Percentiles rank a stretch among this genome's conserved stretches.
These are phyloP conservation scores for Agrochola lota DNA, from an alignment of 2,888 invertebrate species.

Conservation along the genomic window DNA sequence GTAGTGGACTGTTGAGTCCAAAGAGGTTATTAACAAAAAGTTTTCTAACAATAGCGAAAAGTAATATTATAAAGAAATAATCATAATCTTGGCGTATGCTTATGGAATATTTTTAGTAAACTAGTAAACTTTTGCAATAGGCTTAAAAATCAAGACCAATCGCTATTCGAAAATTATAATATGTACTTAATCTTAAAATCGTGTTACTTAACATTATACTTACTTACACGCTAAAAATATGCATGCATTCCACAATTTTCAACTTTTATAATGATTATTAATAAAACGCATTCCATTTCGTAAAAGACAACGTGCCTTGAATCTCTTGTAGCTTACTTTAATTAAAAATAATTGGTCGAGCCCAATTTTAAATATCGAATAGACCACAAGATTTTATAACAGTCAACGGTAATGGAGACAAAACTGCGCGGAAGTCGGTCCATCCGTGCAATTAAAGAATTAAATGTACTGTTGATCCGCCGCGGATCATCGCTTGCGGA, in stretches of 20 bases:
- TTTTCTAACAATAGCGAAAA: slow-evolving; percentile 31
- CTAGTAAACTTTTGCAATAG: slow-evolving; percentile 17
- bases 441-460: not conserved
- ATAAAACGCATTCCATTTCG: slow-evolving; percentile 47
- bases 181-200: slow-evolving; percentile 51
- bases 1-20: slow-evolving; percentile 41
- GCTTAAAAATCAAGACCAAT: slow-evolving; percentile 54
- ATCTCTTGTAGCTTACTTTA: slow-evolving; percentile 62
- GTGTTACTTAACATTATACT: slow-evolving; percentile 14
- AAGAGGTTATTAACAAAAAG: slow-evolving; percentile 31
- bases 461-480: not conserved
- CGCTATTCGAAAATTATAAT: slow-evolving; percentile 24
- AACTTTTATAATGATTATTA: slow-evolving; percentile 16
- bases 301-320: slow-evolving; percentile 36
- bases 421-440: not conserved
- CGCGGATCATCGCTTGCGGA: not conserved
- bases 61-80: slow-evolving; percentile 20
- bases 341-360: slow-evolving; percentile 23
- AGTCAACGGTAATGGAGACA: too few relatives aligned
- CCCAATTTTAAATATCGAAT: slow-evolving; percentile 21
- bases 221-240: slow-evolving; percentile 11
- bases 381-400: not conserved
- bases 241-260: slow-evolving; percentile 41
- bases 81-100: slow-evolving; percentile 28
- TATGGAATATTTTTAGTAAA: slow-evolving; percentile 19